Conservation (phyloP, 2,888 invertebrate species). For the Poecilus cupreus region DNA sequence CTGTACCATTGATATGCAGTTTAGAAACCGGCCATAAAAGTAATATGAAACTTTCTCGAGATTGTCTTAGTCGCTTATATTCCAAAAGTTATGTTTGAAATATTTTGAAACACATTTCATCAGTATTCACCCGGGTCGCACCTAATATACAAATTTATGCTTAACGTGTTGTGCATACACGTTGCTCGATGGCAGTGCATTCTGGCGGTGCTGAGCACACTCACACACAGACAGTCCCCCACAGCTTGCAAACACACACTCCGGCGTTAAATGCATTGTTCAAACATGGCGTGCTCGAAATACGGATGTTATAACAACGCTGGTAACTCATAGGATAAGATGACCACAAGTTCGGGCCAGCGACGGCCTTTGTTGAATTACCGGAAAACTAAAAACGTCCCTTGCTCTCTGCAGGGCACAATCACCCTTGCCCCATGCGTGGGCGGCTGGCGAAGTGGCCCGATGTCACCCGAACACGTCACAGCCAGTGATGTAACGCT, state of each 20-base stretch:
- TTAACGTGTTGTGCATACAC: conserved; percentile 57
- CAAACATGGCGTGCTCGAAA: conserved; percentile 51
- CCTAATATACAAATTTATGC: conserved; percentile 58
- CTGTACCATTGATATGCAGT: no score
- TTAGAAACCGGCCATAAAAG: background rate
- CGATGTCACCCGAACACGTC: conserved; percentile 37
- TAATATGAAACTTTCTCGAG: background rate
- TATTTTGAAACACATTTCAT: conserved; percentile 35
- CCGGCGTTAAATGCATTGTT: conserved; percentile 52
- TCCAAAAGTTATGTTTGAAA: background rate
- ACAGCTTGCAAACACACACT: conserved; percentile 33
- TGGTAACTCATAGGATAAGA: conserved; percentile 47
- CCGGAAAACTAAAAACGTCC: background rate
- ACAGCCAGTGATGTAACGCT: conserved; percentile 55
- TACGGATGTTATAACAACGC: conserved; percentile 48
- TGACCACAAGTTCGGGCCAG: conserved; percentile 37
- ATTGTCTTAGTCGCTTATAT: background rate
- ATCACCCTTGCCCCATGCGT: conserved; percentile 2
- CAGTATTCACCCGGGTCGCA: conserved; percentile 47
- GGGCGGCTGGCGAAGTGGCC: conserved; percentile 14
- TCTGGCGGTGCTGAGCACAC: conserved; percentile 9
- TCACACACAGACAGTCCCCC: background rate
- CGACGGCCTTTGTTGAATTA: conserved; percentile 43
- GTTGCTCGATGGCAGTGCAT: conserved; percentile 15
- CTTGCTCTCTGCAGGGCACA: no score